Base-by-base conservation (phyloP, 2,113 vertebrate species). In the Tenebrosternarchus preto region DNA sequence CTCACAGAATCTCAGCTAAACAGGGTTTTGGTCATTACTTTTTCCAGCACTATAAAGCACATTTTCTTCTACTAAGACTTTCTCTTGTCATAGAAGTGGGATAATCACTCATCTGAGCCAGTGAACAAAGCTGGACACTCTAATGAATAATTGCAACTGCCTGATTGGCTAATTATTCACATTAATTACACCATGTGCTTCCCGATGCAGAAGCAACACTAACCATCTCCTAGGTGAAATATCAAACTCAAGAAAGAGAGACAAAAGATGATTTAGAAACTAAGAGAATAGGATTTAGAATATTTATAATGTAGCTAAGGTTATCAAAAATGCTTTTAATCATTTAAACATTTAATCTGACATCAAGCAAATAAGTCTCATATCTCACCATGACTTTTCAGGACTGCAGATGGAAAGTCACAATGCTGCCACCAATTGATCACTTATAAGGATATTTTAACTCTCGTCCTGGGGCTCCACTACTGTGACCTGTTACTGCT, bases 111-210 rank as follows among this genome's bases (percentile, higher is more conserved):
- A 63, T 80, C 36, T 71, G 69, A 72, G 25, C 43, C 5, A n/a
- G 57, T 61, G 39, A 16, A 73, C 78, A 64, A 24, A 12, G 46
- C 29, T 22, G 31, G 25, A 31, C 27, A 31, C 27, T 80, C 27
- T 53, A 79, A 73, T 68, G 77, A 76, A 50, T 72, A 63, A 71
- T 50, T 72, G 69, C 71, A 77, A 61, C 24, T 43, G 70, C 46
- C 78, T 80, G 46, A 55, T 57, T 74, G 60, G 57, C 43, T 73
- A 80, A 80, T 80, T 80, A 64, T 80, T 80, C 78, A 80, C 46
- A 9, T 31, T 77, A 69, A 77, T 77, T 82, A 72, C 43, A 11
- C 59, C n/a, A 27, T 39, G 39, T 9, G 60, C 71, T 74, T 46
- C 31, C n/a, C 31, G 61, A 63, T 57, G 61, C 36, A 60, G 22